Conservation (phyloP, 2,113 vertebrate species). For the Pipra filicauda region DNA sequence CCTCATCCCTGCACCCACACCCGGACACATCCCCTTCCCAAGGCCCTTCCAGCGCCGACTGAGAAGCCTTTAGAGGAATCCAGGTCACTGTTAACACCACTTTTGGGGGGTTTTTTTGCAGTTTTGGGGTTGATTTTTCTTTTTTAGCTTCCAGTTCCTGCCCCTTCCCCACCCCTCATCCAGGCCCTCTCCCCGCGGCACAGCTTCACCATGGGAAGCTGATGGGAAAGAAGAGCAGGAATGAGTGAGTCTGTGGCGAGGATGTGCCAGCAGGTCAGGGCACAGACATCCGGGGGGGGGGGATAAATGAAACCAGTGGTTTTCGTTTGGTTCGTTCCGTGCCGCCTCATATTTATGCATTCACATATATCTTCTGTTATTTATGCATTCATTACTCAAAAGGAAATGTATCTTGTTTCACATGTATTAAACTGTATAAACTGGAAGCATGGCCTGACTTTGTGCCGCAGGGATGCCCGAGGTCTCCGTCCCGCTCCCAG, state of each 20-base stretch:
- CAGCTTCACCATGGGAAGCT: not conserved
- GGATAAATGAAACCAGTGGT: not conserved
- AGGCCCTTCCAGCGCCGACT: not conserved
- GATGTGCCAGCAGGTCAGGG: not conserved
- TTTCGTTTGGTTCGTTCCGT: slow-evolving; percentile 12
- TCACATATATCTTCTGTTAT: slow-evolving; percentile 69
- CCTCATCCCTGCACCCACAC: not conserved
- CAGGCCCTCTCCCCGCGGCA: not conserved
- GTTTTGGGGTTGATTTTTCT: not conserved
- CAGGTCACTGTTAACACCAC: not conserved
- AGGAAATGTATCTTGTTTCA: slow-evolving; percentile 69
- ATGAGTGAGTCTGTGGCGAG: not conserved
- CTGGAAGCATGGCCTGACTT: slow-evolving; percentile 64
- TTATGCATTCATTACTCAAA: slow-evolving; percentile 65
- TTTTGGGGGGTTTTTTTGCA: not conserved
- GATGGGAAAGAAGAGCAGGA: not conserved
- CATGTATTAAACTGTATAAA: slow-evolving; percentile 73
- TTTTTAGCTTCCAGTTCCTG: not conserved
- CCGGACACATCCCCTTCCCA: not conserved
- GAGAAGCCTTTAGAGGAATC: not conserved
- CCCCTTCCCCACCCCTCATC: not conserved
- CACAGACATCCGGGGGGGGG: not conserved
- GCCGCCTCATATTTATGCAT: slow-evolving; percentile 62
- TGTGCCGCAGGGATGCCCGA: not conserved
- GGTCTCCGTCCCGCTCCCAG: not conserved